Percentiles rank a stretch among this genome's conserved stretches.
These are phyloP conservation scores for Melikaiella ostensackeni DNA, from an alignment of 2,888 invertebrate species.

Conservation along the genomic window DNA sequence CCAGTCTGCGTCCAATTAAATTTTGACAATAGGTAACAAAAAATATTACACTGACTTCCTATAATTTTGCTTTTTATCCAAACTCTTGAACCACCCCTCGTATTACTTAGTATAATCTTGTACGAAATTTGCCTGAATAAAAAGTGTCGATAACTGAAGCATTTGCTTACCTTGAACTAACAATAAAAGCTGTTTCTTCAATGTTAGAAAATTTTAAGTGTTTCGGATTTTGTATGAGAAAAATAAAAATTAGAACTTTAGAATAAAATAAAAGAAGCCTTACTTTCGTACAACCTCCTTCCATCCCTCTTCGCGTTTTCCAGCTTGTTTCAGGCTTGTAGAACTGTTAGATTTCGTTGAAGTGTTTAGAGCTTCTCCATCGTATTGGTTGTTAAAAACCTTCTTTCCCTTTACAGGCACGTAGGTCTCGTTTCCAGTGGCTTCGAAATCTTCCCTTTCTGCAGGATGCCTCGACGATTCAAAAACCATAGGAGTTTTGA, in stretches of 20 bases:
- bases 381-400: conserved; percentile 69
- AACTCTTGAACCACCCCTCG: no score
- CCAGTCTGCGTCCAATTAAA: no score
- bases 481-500: conserved; percentile 82
- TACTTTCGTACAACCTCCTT: conserved; percentile 96
- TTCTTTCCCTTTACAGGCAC: conserved; percentile 78
- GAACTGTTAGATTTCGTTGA: conserved; percentile 76
- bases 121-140: no score
- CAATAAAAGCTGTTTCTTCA: no score
- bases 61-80: no score
- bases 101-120: no score
- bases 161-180: no score
- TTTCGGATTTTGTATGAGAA: neutral
- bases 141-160: no score
- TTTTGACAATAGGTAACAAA: no score
- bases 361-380: conserved; percentile 66
- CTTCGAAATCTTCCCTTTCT: conserved; percentile 86
- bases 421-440: conserved; percentile 83
- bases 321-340: conserved; percentile 84
- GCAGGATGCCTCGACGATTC: conserved; percentile 86
- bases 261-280: conserved; percentile 56
- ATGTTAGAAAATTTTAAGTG: neutral
- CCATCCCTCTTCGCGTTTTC: conserved; percentile 94
- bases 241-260: conserved; percentile 3
- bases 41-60: no score